Percentiles rank a stretch among this genome's conserved stretches.
Evolutionary conservation across 1,140 invertebrate genomes (phyloP).

Genomic region (Myzus persicae): DNA sequence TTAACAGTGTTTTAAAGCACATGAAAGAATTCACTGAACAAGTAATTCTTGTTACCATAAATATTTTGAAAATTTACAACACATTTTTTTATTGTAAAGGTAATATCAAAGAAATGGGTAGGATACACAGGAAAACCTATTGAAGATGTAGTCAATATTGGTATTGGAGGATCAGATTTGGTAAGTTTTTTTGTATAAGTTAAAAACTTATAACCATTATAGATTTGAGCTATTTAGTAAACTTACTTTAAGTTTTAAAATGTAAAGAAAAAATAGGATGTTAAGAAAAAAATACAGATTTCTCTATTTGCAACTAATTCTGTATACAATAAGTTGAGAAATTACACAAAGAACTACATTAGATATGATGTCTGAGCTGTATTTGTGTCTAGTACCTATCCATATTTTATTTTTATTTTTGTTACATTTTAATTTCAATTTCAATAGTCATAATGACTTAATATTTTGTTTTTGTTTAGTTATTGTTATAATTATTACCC

Average conservation of each 20-base stretch:
- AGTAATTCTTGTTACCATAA: conserved; percentile 65
- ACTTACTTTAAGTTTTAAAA: neutral
- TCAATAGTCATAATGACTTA: neutral
- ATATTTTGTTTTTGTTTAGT: neutral
- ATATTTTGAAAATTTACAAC: neutral
- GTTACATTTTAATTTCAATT: neutral
- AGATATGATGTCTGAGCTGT: neutral
- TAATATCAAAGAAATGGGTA: conserved; percentile 78
- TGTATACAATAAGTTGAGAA: neutral
- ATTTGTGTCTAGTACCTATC: neutral
- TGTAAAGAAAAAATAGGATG: neutral
- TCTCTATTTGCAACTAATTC: neutral
- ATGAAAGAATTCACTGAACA: conserved; percentile 92
- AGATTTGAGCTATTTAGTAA: neutral
- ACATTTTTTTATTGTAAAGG: conserved; percentile 63
- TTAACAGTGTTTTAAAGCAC: conserved; percentile 89
- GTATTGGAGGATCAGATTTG: conserved; percentile 98
- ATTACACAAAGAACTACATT: neutral
- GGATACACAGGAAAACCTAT: conserved; percentile 95
- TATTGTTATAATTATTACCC: neutral
- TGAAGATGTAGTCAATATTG: conserved; percentile 98
- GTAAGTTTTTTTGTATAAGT: conserved; percentile 66
- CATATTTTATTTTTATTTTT: neutral
- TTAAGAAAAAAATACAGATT: neutral
- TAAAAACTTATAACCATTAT: neutral